Evolutionary conservation across 2,797 vertebrate genomes (phyloP), one percentile per base, ranked within the genome.

Genomic region (Sitta carolinensis): DNA sequence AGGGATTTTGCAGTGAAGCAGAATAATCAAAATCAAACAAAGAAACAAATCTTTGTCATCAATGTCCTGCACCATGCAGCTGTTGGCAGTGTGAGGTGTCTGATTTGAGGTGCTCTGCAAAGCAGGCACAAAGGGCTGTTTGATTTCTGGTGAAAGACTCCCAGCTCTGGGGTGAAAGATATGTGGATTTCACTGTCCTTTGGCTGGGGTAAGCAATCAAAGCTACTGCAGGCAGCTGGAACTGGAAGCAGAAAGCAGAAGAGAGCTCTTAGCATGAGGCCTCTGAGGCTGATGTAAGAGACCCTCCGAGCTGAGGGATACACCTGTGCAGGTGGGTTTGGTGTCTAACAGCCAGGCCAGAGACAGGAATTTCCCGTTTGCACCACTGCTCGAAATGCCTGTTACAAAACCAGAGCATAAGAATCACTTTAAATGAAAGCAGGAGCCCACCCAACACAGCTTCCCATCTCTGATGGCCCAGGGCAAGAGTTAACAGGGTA

Each of bases 301-400:
- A 67, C 9, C 16, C 27, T 58, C 32, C 0, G 0, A 47, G 27
- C 3, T 70, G 13, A 10, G 25, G 62, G 25, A 72, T n/a, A 13
- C 29, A 45, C 3, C 2, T 3, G 13, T 19, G 34, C 13, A 90
- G 34, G 25, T 10, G 7, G 4, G 16, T 43, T 70, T 68, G 29
- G n/a, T 64, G 25, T 40, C 55, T 26, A 19, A 19, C 40, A 84
- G 70, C 11, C 58, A 48, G 34, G 20, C 19, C 22, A 58, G 51
- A 64, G 47, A 58, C 3, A 22, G 70, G n/a, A 52, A 30, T 69
- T 73, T 51, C 30, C 43, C 30, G 1, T 69, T 87, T 69, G 36
- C 74, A 81, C n/a, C n/a, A 3, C 11, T 63, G 22, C 21, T 66
- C 22, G 5, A 86, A 87, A 70, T n/a, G 50, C 50, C 42, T 74